These are phyloP conservation scores for Epinotia demarniana DNA, from an alignment of 2,888 invertebrate genomes.

Conservation along the genomic window DNA sequence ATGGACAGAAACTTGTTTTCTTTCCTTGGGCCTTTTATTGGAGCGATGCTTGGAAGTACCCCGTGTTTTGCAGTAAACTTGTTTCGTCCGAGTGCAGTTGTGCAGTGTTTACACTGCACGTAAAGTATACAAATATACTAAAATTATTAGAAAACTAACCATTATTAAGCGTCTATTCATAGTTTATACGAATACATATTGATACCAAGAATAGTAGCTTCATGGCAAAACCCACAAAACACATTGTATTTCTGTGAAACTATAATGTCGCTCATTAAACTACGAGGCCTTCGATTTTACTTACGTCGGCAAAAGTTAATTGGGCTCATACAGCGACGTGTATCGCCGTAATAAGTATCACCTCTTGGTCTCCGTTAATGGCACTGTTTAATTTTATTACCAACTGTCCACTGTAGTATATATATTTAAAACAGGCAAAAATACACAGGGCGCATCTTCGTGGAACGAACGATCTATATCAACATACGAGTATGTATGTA, in stretches of 20 bases:
- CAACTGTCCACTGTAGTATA: background rate
- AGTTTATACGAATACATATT: background rate
- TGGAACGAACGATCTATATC: no score
- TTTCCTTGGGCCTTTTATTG: background rate
- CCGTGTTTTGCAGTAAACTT: no score
- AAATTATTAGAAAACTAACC: no score
- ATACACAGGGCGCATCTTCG: background rate
- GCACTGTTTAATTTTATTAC: slow-evolving; percentile 28
- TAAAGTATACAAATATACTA: no score
- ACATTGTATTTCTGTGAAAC: slow-evolving; percentile 9
- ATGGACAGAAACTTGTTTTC: no score
- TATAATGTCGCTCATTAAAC: slow-evolving; percentile 16
- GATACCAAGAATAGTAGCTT: slow-evolving; percentile 10
- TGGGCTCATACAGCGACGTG: slow-evolving; percentile 16
- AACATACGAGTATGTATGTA: no score
- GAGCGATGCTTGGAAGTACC: no score
- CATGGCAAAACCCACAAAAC: background rate
- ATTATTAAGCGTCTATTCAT: no score
- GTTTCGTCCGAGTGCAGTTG: no score
- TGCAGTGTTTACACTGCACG: no score
- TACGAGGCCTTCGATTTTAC: slow-evolving; percentile 6
- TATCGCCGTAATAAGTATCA: slow-evolving; percentile 26
- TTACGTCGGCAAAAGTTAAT: slow-evolving; percentile 14
- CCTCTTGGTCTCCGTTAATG: slow-evolving; percentile 20
- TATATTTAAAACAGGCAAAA: background rate